These are phyloP conservation scores for Lumbricus terrestris DNA, from an alignment of 2,888 invertebrate genomes.

Conservation along the genomic window DNA sequence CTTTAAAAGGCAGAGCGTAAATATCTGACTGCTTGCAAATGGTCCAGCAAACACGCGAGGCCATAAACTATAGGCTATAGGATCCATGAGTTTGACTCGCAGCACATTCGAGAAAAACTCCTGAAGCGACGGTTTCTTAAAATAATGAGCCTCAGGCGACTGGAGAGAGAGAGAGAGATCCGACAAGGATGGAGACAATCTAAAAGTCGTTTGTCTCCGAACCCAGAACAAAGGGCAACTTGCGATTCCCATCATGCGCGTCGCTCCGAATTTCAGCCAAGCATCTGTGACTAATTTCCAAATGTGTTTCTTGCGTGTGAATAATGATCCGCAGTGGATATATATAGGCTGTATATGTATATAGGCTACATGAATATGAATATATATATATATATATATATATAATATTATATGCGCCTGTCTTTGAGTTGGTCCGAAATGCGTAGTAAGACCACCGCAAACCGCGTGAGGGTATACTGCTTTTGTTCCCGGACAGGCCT, in stretches of 20 bases:
- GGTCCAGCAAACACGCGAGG: not conserved
- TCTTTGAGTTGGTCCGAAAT: no score
- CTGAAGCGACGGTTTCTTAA: not conserved
- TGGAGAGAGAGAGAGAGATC: not conserved
- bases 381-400: no score
- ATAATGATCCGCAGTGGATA: not conserved
- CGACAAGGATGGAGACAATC: not conserved
- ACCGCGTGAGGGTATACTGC: no score
- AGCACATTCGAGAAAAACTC: not conserved
- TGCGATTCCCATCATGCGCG: not conserved
- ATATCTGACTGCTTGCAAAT: no score
- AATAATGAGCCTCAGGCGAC: not conserved
- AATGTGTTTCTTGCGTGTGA: not conserved
- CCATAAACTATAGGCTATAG: no score
- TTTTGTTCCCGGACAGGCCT: no score
- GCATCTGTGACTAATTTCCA: not conserved
- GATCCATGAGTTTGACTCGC: not conserved
- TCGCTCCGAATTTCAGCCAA: not conserved
- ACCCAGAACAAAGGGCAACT: not conserved
- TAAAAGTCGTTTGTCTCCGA: not conserved
- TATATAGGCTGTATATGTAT: no score
- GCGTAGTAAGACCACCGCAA: no score
- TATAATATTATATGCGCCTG: no score
- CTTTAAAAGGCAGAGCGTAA: no score
- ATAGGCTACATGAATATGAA: no score